Evolutionary conservation across 2,888 invertebrate genomes (phyloP).

Genomic region (Cryptocheilus praepositus): DNA sequence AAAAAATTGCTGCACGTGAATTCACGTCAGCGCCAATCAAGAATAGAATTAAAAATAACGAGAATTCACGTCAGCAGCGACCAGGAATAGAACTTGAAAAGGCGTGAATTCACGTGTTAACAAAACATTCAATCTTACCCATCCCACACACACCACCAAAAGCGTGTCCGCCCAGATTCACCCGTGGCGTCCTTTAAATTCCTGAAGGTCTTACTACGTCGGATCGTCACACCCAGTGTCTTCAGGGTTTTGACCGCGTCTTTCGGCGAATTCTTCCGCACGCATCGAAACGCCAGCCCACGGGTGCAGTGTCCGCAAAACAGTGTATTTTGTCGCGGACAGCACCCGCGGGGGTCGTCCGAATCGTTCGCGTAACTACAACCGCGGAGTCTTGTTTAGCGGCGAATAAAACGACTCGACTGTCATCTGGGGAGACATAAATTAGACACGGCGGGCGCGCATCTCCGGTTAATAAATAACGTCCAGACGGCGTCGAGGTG

Average conservation of each 20-base stretch:
- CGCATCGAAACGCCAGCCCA: constrained; percentile 39
- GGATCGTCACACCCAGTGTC: no score
- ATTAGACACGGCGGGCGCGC: constrained; percentile 32
- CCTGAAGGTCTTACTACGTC: not conserved
- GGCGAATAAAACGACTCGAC: constrained; percentile 35
- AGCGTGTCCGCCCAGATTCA: no score
- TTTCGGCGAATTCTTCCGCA: constrained; percentile 38
- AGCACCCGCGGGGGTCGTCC: constrained; percentile 55
- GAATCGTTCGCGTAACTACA: constrained; percentile 48
- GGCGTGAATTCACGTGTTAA: no score
- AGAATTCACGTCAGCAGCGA: no score
- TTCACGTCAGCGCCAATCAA: no score
- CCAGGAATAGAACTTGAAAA: no score
- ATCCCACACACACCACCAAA: no score
- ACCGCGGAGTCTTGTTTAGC: constrained; percentile 31
- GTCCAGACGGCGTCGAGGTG: not conserved
- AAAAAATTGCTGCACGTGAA: no score
- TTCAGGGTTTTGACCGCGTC: not conserved
- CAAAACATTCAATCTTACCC: no score
- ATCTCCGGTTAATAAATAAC: constrained; percentile 4
- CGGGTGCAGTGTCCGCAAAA: constrained; percentile 31
- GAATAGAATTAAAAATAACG: no score
- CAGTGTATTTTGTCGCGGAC: constrained; percentile 48
- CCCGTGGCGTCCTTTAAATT: no score
- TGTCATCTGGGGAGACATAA: constrained; percentile 49